A percentile compares a stretch with the other conserved stretches of the same genome.
phyloP scores from a whole-genome alignment of 2,113 vertebrate species.

The Stercorarius parasiticus region DNA sequence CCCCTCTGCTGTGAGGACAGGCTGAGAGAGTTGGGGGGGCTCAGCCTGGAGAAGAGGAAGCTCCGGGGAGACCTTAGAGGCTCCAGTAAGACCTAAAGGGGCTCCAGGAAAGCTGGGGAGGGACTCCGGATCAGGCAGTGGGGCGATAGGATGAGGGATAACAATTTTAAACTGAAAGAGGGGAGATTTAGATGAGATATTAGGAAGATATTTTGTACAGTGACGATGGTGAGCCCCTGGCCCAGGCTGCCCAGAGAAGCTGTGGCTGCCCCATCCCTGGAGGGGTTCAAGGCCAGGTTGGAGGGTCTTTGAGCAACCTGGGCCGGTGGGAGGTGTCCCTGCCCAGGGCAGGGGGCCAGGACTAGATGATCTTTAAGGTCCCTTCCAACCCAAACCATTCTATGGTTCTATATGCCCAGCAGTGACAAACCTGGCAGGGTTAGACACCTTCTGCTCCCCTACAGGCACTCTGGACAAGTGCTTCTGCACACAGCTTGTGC shows the following conservation, averaged over 20 bases:
- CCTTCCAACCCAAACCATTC: not conserved
- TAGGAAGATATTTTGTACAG: not conserved
- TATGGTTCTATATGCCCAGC: too few relatives aligned
- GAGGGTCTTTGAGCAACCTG: not conserved
- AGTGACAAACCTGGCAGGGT: not conserved
- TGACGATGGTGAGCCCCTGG: not conserved
- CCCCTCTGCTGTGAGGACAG: not conserved
- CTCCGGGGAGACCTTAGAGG: not conserved
- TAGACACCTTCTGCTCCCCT: not conserved
- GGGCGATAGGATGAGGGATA: too few relatives aligned
- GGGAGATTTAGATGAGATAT: not conserved
- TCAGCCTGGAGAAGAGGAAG: not conserved
- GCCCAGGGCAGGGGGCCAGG: not conserved
- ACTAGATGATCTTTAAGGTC: not conserved
- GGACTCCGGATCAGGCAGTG: not conserved
- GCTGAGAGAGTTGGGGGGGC: not conserved
- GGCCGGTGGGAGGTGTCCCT: not conserved
- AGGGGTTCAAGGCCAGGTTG: not conserved
- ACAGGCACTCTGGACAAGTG: too few relatives aligned
- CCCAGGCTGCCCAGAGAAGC: not conserved
- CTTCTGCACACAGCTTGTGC: not conserved
- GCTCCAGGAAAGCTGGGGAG: not conserved
- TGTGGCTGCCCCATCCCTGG: not conserved
- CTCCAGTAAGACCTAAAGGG: not conserved
- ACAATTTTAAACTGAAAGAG: not conserved